phyloP scores from a whole-genome alignment of 2,888 invertebrate species.

The Meghimatium bilineatum region DNA sequence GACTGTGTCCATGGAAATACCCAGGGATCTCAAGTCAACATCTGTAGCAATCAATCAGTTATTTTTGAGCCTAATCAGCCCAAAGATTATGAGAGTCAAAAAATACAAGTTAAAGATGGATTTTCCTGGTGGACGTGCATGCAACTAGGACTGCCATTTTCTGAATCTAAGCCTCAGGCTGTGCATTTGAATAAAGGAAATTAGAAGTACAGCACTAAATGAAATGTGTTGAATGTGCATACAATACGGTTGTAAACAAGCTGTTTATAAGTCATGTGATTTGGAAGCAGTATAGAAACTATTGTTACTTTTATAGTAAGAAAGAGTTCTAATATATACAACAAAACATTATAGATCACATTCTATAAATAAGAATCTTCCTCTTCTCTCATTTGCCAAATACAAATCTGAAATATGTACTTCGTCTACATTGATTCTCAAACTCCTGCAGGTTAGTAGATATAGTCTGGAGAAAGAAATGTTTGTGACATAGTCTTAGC shows the following conservation, averaged over 20 bases:
- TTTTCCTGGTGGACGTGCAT: conserved; percentile 71
- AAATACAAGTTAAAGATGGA: conserved; percentile 64
- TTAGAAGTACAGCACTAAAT: background rate
- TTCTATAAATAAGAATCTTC: no score
- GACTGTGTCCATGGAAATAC: background rate
- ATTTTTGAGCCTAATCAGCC: background rate
- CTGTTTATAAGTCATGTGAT: no score
- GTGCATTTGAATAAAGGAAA: conserved; percentile 31
- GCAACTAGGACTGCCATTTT: conserved; percentile 61
- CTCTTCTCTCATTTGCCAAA: no score
- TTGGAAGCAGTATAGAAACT: no score
- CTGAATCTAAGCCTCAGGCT: conserved; percentile 63
- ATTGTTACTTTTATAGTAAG: no score
- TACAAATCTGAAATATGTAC: no score
- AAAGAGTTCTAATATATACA: no score
- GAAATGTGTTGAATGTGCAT: background rate
- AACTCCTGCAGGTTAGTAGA: no score
- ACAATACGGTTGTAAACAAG: background rate
- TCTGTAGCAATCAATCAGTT: background rate
- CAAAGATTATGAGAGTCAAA: conserved; percentile 35
- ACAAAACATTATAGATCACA: no score
- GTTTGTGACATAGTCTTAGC: no score
- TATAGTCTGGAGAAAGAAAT: no score
- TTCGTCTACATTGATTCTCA: no score
- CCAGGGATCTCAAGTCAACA: background rate